Percentiles rank a stretch among this genome's conserved stretches.
phyloP scores from a whole-genome alignment of 1,140 invertebrate genomes.

The Penaeus japonicus region DNA sequence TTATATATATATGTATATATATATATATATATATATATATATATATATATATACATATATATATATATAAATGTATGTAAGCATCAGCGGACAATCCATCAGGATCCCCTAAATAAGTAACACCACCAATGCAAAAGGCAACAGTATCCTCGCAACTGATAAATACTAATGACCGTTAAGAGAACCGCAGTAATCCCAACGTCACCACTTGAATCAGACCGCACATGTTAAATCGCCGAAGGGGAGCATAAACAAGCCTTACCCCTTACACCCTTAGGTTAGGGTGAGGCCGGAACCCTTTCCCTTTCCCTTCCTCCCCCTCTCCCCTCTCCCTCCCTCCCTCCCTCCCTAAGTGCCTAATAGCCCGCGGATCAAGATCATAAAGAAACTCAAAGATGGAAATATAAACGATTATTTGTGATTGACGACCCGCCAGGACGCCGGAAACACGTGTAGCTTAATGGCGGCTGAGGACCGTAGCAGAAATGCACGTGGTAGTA shows the following conservation, averaged over 20 bases:
- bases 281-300: neutral
- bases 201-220: too few relatives aligned
- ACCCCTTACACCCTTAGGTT: too few relatives aligned
- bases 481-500: neutral
- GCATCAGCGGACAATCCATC: neutral
- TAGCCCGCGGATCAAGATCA: too few relatives aligned
- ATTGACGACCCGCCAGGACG: neutral
- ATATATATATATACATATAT: constrained; percentile 6
- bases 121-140: too few relatives aligned
- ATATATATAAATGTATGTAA: neutral
- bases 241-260: neutral
- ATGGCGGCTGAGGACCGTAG: neutral
- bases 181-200: too few relatives aligned
- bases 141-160: too few relatives aligned
- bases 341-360: neutral
- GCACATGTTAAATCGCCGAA: too few relatives aligned
- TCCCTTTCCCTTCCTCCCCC: neutral
- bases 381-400: neutral
- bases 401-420: neutral
- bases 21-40: neutral
- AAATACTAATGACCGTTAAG: too few relatives aligned
- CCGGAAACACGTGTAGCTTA: constrained; percentile 39
- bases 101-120: neutral
- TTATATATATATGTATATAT: neutral
- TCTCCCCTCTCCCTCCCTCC: neutral